Conservation (phyloP, 92 coral and sea anemone genomes). For the Hydrozoanthus gracilis region DNA sequence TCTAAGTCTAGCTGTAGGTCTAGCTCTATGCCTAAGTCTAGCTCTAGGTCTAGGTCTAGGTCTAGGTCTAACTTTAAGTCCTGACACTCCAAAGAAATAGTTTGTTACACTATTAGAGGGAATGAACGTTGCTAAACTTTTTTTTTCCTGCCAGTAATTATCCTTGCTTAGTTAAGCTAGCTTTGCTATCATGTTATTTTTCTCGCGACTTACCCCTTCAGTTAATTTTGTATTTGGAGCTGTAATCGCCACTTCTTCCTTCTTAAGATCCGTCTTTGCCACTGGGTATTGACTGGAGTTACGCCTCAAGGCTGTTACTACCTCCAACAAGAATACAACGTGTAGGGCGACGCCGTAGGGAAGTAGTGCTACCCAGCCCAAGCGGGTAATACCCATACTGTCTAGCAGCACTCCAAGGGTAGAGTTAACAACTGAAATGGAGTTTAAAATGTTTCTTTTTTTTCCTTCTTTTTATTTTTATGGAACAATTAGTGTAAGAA, state of each 20-base stretch:
- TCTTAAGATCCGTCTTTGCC: slow-evolving; percentile 22
- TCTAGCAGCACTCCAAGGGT: slow-evolving; percentile 30
- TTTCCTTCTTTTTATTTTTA: no score
- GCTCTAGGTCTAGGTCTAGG: no score
- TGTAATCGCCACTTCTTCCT: slow-evolving; percentile 6
- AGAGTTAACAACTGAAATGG: slow-evolving; percentile 13
- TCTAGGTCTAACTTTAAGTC: no score
- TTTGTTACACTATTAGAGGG: no score
- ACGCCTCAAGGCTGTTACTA: background rate
- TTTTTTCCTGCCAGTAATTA: no score
- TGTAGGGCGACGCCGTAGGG: slow-evolving; percentile 10
- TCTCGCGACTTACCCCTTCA: background rate
- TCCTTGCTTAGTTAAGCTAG: background rate
- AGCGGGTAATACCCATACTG: slow-evolving; percentile 17
- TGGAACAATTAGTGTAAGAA: no score
- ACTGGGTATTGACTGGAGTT: background rate
- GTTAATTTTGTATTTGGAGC: slow-evolving; percentile 5
- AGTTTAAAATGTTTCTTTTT: no score
- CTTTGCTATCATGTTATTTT: background rate
- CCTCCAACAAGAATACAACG: slow-evolving; percentile 13
- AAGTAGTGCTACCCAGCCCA: slow-evolving; percentile 12
- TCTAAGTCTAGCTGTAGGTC: no score
- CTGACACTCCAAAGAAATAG: no score
- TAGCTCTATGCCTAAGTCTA: no score
- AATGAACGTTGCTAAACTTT: no score